Evolutionary conservation across 2,888 invertebrate genomes (phyloP).

Genomic region (Thymelicus lineola): DNA sequence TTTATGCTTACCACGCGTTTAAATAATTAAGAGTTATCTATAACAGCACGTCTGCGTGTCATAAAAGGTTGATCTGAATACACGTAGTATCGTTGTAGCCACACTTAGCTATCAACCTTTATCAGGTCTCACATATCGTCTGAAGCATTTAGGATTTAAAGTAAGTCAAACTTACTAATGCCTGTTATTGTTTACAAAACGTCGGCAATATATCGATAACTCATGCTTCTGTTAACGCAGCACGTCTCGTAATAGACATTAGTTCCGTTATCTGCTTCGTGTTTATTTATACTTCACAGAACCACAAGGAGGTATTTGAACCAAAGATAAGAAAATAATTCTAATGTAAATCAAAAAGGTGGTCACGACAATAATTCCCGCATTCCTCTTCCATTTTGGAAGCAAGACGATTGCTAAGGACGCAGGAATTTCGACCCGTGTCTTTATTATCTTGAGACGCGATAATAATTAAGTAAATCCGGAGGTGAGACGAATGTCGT

Average conservation of each 20-base stretch:
- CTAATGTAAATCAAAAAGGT: neutral
- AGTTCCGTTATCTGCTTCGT: too few relatives aligned
- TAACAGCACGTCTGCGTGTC: too few relatives aligned
- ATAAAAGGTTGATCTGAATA: neutral
- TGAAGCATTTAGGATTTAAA: too few relatives aligned
- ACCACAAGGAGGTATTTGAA: neutral
- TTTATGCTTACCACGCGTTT: neutral
- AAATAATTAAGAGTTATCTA: neutral
- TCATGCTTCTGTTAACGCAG: too few relatives aligned
- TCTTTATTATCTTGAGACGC: neutral
- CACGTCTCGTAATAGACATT: too few relatives aligned
- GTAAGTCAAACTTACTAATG: too few relatives aligned
- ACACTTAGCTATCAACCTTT: too few relatives aligned
- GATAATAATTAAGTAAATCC: neutral
- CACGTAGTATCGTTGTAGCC: too few relatives aligned
- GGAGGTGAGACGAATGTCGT: neutral
- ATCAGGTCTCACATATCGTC: too few relatives aligned
- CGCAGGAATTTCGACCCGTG: neutral
- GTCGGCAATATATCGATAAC: neutral
- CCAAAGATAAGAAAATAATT: neutral
- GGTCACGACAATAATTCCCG: neutral
- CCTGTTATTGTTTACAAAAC: too few relatives aligned
- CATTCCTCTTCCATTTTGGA: neutral
- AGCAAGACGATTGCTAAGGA: neutral
- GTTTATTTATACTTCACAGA: too few relatives aligned